Base-by-base conservation (phyloP, 2,888 invertebrate species). In the Scaptomyza parva region DNA sequence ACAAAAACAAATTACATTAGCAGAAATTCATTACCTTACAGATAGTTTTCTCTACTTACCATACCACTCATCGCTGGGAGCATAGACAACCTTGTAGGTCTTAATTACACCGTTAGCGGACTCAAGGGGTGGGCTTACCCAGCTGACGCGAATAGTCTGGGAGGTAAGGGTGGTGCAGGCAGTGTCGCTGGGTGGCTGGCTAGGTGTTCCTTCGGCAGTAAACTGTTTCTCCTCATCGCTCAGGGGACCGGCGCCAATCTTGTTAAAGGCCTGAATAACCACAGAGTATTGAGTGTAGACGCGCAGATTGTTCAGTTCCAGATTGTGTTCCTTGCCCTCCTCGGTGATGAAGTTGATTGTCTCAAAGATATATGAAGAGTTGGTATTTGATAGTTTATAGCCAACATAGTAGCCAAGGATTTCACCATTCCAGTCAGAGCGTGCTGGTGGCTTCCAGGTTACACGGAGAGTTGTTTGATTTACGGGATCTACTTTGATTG, bases 231-330 rank as follows among this genome's bases (percentile, higher is more conserved):
- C 94, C 92, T 98, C 97, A 52, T 96, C 95, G 43, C 97, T 97
- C 89, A 96, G 94, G 0, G 98, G 98, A 28, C 98, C 98, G 1
- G 97, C 95, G 12, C 98, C 98, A 86, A 97, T 96, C 92, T 97
- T 96, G 92, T 98, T 99, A 91, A 97, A 98, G 0, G 97, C 97
- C 92, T 98, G 98, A 8, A 98, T 97, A 18, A 98, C 97, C 20
- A 98, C 96, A n/a, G 97, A 95, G 92, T 98, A 98, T 91, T 97
- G 97, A 0, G 98, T 98, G 92, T 98, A 98, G 0, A 97, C 98
- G 89, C 96, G 96, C 40, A 97, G 92, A 84, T 96, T 96, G 70
- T 94, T 93, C 88, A 97, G 95, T 89, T 96, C 96, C 81, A 97
- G 92, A 85, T 95, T 96, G 89, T 97, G 97, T 91, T 97, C 97